phyloP scores from a whole-genome alignment of 2,888 invertebrate species.

The Zelleria hepariella region DNA sequence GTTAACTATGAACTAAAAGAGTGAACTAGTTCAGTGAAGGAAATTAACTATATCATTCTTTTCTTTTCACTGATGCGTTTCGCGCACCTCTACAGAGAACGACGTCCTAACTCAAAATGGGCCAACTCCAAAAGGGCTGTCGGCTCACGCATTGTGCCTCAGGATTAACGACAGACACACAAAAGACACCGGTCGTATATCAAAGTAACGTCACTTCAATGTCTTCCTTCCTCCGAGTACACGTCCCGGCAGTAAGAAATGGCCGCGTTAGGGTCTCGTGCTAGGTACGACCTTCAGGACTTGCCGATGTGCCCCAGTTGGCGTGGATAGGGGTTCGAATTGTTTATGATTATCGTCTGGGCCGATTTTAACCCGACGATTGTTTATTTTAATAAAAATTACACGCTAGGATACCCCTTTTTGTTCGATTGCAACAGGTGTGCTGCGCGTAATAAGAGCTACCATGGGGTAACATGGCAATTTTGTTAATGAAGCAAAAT shows the following conservation, averaged over 20 bases:
- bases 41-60: too few relatives aligned
- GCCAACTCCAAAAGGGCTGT: slow-evolving; percentile 48
- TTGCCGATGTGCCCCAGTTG: neutral
- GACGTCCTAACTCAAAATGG: slow-evolving; percentile 28
- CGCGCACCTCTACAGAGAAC: neutral
- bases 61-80: too few relatives aligned
- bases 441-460: too few relatives aligned
- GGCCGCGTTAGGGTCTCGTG: slow-evolving; percentile 38
- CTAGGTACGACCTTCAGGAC: neutral
- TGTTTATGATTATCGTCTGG: neutral
- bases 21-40: too few relatives aligned
- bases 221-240: slow-evolving; percentile 66
- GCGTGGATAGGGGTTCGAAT: neutral
- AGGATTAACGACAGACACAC: slow-evolving; percentile 64
- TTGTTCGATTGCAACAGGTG: too few relatives aligned
- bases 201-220: slow-evolving; percentile 69
- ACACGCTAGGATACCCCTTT: too few relatives aligned
- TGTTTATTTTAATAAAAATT: too few relatives aligned
- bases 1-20: too few relatives aligned
- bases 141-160: slow-evolving; percentile 52
- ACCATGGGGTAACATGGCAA: too few relatives aligned
- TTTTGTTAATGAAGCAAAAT: too few relatives aligned
- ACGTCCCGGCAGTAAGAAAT: slow-evolving; percentile 50
- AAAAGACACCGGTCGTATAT: slow-evolving; percentile 66
- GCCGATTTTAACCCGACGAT: neutral